Conservation (phyloP, 2,113 vertebrate genomes). For the Cheilinus undulatus region DNA sequence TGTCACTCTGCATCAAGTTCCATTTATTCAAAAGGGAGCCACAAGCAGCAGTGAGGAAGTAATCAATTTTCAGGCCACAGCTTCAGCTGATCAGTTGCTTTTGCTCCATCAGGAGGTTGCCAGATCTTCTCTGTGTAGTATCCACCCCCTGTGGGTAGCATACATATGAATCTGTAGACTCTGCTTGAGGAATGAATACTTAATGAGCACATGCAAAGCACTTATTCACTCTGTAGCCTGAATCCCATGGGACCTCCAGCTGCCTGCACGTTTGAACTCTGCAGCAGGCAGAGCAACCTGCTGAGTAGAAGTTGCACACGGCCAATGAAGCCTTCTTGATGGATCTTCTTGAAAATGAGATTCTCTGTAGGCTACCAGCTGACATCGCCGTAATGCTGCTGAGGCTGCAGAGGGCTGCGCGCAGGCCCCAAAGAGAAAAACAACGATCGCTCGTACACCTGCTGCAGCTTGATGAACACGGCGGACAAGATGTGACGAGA, state of each 20-base stretch:
- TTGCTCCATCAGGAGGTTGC: constrained; percentile 42
- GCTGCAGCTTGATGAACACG: constrained; percentile 35
- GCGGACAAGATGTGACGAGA: constrained; percentile 53
- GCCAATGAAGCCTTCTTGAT: constrained; percentile 50
- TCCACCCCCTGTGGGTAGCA: constrained; percentile 25
- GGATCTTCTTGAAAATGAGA: constrained; percentile 50
- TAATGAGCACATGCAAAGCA: constrained; percentile 59
- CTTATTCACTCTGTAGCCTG: constrained; percentile 23
- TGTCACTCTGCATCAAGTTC: constrained; percentile 34
- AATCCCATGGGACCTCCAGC: constrained; percentile 21
- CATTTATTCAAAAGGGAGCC: constrained; percentile 43
- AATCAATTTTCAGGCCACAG: constrained; percentile 50
- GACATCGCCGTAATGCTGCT: constrained; percentile 40
- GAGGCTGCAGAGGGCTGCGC: constrained; percentile 22
- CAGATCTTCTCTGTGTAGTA: constrained; percentile 39
- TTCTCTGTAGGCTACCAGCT: constrained; percentile 40
- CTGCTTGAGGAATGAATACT: constrained; percentile 49
- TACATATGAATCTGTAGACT: constrained; percentile 28
- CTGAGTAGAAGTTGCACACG: constrained; percentile 41
- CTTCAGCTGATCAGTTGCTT: constrained; percentile 41
- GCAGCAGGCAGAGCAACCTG: constrained; percentile 53
- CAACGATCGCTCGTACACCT: constrained; percentile 44
- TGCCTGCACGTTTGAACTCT: constrained; percentile 47
- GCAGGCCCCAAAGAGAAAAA: constrained; percentile 26
- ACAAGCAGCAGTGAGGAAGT: constrained; percentile 26